A percentile compares a stretch with the other conserved stretches of the same genome.
phyloP scores from a whole-genome alignment of 1,140 invertebrate species.

The Drosophila varians region DNA sequence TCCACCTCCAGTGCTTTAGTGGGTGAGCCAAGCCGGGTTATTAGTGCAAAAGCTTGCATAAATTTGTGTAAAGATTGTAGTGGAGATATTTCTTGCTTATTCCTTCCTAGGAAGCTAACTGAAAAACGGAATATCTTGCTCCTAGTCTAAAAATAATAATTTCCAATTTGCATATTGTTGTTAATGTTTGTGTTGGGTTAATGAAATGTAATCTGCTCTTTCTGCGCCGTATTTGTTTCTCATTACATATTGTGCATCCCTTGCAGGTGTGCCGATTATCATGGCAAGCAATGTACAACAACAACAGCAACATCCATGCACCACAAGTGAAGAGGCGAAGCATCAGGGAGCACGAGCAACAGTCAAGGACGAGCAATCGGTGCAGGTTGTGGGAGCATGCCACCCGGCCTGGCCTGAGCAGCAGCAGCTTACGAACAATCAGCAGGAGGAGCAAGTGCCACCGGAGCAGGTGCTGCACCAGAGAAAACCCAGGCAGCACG shows the following conservation, averaged over 20 bases:
- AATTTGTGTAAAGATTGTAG: conserved; percentile 25
- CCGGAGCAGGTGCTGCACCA: not conserved
- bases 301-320: conserved; percentile 60
- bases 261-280: conserved; percentile 81
- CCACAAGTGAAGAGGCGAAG: conserved; percentile 50
- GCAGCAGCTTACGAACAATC: conserved; percentile 21
- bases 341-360: conserved; percentile 35
- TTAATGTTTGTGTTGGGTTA: not conserved
- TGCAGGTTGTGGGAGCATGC: conserved; percentile 21
- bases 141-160: not conserved
- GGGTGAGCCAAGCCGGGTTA: conserved; percentile 16
- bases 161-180: not conserved
- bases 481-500: conserved; percentile 25
- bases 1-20: not conserved
- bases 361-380: conserved; percentile 11
- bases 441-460: conserved; percentile 4
- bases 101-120: conserved; percentile 12
- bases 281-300: conserved; percentile 82
- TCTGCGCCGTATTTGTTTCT: not conserved
- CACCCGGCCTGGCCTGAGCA: conserved; percentile 26
- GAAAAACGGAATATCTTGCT: conserved; percentile 4
- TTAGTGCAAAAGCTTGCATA: conserved; percentile 33
- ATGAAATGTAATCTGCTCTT: too few species aligned
- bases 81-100: not conserved
- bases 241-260: not conserved